Percentiles rank a stretch among this genome's conserved stretches.
Conservation (phyloP, 1,140 invertebrate genomes). For the Campoletis sonorensis region DNA sequence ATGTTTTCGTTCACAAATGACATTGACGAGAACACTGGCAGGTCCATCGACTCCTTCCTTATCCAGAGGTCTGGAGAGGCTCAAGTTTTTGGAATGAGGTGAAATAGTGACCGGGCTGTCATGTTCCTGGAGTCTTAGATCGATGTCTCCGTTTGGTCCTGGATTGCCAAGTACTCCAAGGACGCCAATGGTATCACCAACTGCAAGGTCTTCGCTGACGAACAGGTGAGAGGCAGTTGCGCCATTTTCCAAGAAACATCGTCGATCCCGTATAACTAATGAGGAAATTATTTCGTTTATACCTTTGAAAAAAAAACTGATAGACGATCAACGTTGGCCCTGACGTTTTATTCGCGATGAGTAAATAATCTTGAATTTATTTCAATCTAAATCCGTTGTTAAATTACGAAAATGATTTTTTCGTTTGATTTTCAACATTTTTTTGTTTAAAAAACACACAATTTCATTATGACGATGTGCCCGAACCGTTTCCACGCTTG, state of each 20-base stretch:
- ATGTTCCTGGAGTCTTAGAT: slow-evolving; percentile 85
- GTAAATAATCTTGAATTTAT: neutral
- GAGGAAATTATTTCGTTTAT: neutral
- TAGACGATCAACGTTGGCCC: too few species aligned
- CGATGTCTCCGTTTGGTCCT: slow-evolving; percentile 84
- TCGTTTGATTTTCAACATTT: too few species aligned
- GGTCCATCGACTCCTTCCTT: slow-evolving; percentile 90
- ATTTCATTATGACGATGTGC: too few species aligned
- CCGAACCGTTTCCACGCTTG: too few species aligned
- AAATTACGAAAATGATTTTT: neutral
- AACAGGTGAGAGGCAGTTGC: slow-evolving; percentile 94
- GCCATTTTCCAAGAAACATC: slow-evolving; percentile 92
- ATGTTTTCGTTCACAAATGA: slow-evolving; percentile 87
- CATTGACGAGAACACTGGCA: slow-evolving; percentile 89
- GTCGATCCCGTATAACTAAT: slow-evolving; percentile 82
- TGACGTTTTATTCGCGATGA: too few species aligned
- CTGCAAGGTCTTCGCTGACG: slow-evolving; percentile 88
- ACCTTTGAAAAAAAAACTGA: too few species aligned
- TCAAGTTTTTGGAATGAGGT: slow-evolving; percentile 88
- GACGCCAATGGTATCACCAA: slow-evolving; percentile 87
- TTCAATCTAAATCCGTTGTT: too few species aligned
- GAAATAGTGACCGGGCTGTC: slow-evolving; percentile 87
- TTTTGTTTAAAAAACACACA: too few species aligned
- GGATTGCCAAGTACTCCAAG: slow-evolving; percentile 89
- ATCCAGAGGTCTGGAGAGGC: slow-evolving; percentile 86